Percentiles rank a stretch among this genome's conserved stretches.
These are phyloP conservation scores for Aix galericulata DNA, from an alignment of 2,113 vertebrate species.

Conservation along the genomic window DNA sequence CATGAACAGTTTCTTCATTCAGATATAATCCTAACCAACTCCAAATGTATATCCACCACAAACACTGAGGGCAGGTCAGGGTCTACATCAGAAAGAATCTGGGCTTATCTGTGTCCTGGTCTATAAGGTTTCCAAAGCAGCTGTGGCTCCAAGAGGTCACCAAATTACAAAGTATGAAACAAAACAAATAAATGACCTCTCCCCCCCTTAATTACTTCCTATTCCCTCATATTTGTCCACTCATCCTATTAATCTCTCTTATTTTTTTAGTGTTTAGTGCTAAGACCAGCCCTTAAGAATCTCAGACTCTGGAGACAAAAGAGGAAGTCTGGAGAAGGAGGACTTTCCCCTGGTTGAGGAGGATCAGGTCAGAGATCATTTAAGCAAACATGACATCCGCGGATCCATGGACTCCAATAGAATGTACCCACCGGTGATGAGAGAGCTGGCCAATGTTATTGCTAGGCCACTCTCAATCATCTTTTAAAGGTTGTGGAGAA, in stretches of 20 bases:
- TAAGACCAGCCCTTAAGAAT: too few relatives aligned
- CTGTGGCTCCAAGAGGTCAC: neutral
- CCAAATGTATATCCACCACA: neutral
- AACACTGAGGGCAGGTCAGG: neutral
- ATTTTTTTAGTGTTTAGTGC: neutral
- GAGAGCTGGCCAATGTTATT: too few relatives aligned
- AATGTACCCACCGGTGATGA: too few relatives aligned
- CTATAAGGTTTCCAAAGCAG: neutral
- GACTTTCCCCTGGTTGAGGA: too few relatives aligned
- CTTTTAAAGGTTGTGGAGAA: too few relatives aligned
- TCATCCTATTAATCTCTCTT: neutral
- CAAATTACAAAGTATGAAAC: neutral
- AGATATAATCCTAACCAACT: neutral
- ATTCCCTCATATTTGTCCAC: neutral
- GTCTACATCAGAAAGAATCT: neutral
- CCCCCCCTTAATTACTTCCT: neutral
- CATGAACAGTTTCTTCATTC: neutral
- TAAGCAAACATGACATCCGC: too few relatives aligned
- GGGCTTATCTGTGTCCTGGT: neutral
- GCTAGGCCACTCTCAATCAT: too few relatives aligned
- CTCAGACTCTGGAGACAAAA: too few relatives aligned
- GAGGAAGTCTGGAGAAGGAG: too few relatives aligned
- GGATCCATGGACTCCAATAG: too few relatives aligned
- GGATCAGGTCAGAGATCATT: too few relatives aligned
- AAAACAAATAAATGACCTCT: neutral